These are phyloP conservation scores for Amphimallon solstitiale DNA, from an alignment of 2,888 invertebrate genomes.

Conservation along the genomic window DNA sequence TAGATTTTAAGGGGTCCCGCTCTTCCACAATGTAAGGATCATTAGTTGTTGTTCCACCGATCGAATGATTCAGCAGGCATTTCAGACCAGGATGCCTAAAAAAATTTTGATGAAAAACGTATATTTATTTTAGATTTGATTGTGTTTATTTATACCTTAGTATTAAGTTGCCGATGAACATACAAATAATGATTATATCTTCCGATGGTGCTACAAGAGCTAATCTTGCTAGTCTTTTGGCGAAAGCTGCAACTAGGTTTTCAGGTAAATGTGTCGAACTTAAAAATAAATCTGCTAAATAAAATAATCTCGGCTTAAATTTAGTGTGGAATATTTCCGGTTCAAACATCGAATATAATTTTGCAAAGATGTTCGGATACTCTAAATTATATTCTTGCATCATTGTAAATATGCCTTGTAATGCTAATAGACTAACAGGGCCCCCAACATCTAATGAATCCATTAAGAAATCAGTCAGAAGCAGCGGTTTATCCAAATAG, in stretches of 20 bases:
- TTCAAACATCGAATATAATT: conserved; percentile 94
- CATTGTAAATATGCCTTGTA: conserved; percentile 86
- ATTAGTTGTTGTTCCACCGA: conserved; percentile 63
- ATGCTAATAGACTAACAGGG: conserved; percentile 85
- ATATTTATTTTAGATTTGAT: not conserved
- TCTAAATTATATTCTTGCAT: conserved; percentile 93
- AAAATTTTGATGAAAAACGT: conserved; percentile 51
- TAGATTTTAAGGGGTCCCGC: conserved; percentile 78
- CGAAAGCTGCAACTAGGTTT: conserved; percentile 91
- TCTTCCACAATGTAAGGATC: conserved; percentile 92
- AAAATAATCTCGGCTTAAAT: conserved; percentile 88
- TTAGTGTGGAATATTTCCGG: conserved; percentile 91
- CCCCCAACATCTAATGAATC: conserved; percentile 90
- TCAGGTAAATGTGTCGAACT: conserved; percentile 95
- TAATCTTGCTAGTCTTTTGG: conserved; percentile 86
- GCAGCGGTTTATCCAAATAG: conserved; percentile 81
- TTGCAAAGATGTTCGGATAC: conserved; percentile 94
- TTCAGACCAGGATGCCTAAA: conserved; percentile 84
- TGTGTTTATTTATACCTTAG: conserved; percentile 58
- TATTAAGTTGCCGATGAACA: conserved; percentile 87
- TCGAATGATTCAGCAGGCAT: conserved; percentile 69
- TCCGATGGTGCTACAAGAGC: conserved; percentile 85
- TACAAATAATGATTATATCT: conserved; percentile 79
- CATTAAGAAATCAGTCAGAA: conserved; percentile 91
- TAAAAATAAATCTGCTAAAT: conserved; percentile 89